Base-by-base conservation (phyloP, 35 echinoderm and acorn worm genomes). In the Stichopus chloronotus region DNA sequence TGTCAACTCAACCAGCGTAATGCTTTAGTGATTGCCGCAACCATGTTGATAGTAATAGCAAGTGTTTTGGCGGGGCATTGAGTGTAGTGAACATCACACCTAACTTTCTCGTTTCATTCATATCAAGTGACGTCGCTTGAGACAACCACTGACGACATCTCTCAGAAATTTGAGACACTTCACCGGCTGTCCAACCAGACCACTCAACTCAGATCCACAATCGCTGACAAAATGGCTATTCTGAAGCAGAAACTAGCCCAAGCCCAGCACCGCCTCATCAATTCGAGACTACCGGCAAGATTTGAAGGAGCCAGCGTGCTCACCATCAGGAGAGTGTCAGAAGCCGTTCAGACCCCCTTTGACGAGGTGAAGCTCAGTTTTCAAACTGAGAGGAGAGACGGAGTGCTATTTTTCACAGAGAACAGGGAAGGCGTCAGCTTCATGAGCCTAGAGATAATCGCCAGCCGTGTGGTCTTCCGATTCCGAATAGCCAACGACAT, bases 341-440 rank as follows among this genome's bases (percentile, higher is more conserved):
- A 78, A 4, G 94, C 87, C 12, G 3, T 23, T 0, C 88, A 91
- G 25, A 60, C 86, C 0, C 86, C 96, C 2, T 96, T 79, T 61
- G 94, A 96, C 14, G 95, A 95, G 84, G 43, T 99, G 5, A 83
- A 63, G 57, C 74, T 99, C 30, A 86, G 96, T 20, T 92, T 99
- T n/a, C 96, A 92, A 74, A 89, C 95, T 8, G 97, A 96, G 5
- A 59, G 92, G 57, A 57, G 91, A 24, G 95, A 96, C 76, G 95
- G 97, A 21, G 81, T 99, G 53, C 25, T 96, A 57, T 99, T 99
- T 56, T 95, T 95, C 83, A 87, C 91, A 19, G 97, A 96, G 85
- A 96, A 95, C 74, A 57, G 72, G 30, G n/a, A 84, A 0, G 69
- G 76, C 4, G 83, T 92, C 57, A 82, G 92, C 7, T 92, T 95